phyloP scores from a whole-genome alignment of 2,797 vertebrate species.

The Brotogeris chrysoptera region DNA sequence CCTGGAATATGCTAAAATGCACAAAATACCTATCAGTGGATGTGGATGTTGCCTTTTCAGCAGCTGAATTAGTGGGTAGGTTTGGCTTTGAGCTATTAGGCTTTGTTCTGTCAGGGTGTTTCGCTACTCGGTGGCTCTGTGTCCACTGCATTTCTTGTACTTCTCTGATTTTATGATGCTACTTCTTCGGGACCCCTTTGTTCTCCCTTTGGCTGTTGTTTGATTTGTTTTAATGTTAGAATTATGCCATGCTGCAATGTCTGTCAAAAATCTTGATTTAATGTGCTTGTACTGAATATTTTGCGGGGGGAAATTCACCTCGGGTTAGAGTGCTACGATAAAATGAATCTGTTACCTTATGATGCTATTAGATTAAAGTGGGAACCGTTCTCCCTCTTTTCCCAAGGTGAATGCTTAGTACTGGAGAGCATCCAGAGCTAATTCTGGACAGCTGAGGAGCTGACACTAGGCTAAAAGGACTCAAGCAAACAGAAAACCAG shows the following conservation, averaged over 20 bases:
- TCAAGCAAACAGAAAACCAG: neutral
- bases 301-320: neutral
- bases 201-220: neutral
- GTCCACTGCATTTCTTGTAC: neutral
- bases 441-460: neutral
- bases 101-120: neutral
- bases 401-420: neutral
- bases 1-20: neutral
- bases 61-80: rapidly evolving
- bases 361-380: neutral
- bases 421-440: neutral
- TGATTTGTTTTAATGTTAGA: neutral
- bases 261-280: neutral
- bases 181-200: neutral
- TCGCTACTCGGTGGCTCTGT: neutral
- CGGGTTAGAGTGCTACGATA: neutral
- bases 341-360: neutral
- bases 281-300: neutral
- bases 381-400: neutral
- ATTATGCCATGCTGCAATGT: neutral
- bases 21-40: rapidly evolving
- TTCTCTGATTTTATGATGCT: neutral
- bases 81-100: neutral
- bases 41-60: neutral
- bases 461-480: neutral